Conservation (phyloP, 2,113 vertebrate species). For the Poeciliopsis retropinna region DNA sequence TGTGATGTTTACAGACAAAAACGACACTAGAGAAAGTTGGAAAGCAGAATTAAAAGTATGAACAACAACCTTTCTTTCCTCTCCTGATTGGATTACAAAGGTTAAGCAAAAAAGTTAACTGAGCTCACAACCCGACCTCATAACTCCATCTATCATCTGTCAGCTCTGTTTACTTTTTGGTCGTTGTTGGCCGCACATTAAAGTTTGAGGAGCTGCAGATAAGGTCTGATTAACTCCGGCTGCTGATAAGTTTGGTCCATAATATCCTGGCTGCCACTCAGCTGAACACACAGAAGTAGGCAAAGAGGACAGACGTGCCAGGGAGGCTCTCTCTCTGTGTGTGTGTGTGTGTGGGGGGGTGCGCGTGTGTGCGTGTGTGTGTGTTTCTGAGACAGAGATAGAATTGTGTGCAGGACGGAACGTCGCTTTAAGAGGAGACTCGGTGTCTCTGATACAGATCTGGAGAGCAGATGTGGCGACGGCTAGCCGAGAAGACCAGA, state of each 20-base stretch:
- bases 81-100: background rate
- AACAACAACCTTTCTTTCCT: background rate
- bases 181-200: slow-evolving; percentile 16
- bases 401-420: slow-evolving; percentile 55
- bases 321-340: background rate
- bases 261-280: slow-evolving; percentile 33
- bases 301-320: slow-evolving; percentile 6
- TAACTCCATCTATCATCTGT: background rate
- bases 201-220: slow-evolving; percentile 29
- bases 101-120: background rate
- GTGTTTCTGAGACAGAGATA: slow-evolving; percentile 49
- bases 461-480: slow-evolving; percentile 35
- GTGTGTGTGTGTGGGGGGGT: slow-evolving; percentile 20
- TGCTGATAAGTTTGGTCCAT: slow-evolving; percentile 35
- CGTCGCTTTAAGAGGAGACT: slow-evolving; percentile 48
- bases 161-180: background rate
- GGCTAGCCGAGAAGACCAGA: slow-evolving; percentile 23
- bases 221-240: slow-evolving; percentile 49
- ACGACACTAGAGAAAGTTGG: too few species aligned
- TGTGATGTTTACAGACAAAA: too few species aligned
- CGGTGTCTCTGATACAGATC: slow-evolving; percentile 58
- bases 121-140: background rate
- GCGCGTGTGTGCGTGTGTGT: slow-evolving; percentile 19
- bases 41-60: background rate
- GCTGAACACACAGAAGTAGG: slow-evolving; percentile 11